Evolutionary conservation across 2,888 invertebrate genomes (phyloP).

Genomic region (Halictus quadricinctus): DNA sequence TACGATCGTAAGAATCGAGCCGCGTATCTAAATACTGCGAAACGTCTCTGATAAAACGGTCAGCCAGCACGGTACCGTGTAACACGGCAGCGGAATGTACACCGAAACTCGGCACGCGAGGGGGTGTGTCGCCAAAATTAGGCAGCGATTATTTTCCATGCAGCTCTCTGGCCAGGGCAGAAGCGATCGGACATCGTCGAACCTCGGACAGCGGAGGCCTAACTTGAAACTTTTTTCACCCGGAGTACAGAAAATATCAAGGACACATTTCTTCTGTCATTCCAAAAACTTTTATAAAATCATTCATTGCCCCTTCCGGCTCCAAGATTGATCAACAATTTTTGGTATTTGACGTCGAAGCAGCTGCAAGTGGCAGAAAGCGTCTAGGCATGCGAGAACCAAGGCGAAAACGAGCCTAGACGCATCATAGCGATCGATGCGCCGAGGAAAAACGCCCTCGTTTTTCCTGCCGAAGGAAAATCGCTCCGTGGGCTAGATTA

Average conservation of each 20-base stretch:
- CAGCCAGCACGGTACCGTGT: background rate
- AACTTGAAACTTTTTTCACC: background rate
- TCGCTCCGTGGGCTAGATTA: background rate
- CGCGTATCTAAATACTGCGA: conserved; percentile 18
- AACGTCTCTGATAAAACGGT: conserved; percentile 12
- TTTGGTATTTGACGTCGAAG: conserved; percentile 10
- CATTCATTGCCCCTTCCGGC: no score
- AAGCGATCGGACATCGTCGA: background rate
- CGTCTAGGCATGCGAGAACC: conserved; percentile 32
- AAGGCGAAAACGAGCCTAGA: conserved; percentile 29
- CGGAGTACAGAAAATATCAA: background rate
- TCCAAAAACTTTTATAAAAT: background rate
- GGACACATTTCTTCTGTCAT: background rate
- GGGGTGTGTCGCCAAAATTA: conserved; percentile 8
- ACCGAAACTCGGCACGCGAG: conserved; percentile 13
- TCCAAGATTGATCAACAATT: background rate
- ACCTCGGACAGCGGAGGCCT: background rate
- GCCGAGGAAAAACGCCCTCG: conserved; percentile 1
- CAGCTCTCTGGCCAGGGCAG: background rate
- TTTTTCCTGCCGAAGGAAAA: background rate
- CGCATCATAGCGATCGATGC: conserved; percentile 40
- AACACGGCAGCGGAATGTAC: conserved; percentile 9
- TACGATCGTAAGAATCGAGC: background rate
- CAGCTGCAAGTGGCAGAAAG: conserved; percentile 24
- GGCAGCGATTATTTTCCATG: conserved; percentile 13